Evolutionary conservation across 2,888 invertebrate species (phyloP).

Genomic region (Strigamia transsilvanica): DNA sequence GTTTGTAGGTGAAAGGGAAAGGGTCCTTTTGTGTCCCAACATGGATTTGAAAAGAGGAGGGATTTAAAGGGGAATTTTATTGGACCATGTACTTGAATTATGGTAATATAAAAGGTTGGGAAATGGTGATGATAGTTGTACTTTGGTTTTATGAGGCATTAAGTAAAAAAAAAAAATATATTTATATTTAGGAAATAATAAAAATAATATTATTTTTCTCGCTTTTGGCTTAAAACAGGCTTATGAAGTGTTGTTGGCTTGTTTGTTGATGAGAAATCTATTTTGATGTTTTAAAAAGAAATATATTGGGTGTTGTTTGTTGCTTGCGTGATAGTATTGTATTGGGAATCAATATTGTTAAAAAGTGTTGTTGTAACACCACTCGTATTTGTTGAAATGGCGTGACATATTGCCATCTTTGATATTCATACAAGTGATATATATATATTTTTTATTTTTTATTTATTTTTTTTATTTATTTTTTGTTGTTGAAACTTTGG

Average conservation of each 20-base stretch:
- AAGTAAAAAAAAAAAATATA: not conserved
- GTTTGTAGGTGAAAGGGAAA: conserved; percentile 46
- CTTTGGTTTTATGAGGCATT: not conserved
- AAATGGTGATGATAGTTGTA: not conserved
- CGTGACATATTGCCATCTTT: conserved; percentile 33
- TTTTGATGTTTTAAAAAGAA: conserved; percentile 26
- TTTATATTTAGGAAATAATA: not conserved
- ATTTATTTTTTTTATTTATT: not conserved
- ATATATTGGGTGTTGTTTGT: conserved; percentile 39
- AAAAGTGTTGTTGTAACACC: conserved; percentile 41
- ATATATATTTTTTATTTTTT: not conserved
- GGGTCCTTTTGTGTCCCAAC: not conserved
- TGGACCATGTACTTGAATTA: not conserved
- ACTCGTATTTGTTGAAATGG: conserved; percentile 35
- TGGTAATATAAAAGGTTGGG: not conserved
- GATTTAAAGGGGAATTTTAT: conserved; percentile 17
- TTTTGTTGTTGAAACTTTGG: too few species aligned
- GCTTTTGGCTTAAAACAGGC: not conserved
- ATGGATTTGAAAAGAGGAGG: conserved; percentile 22
- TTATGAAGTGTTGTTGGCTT: not conserved
- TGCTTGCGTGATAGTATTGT: conserved; percentile 47
- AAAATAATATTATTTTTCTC: not conserved
- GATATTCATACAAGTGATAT: conserved; percentile 15
- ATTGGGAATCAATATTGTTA: conserved; percentile 49
- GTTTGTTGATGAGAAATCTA: conserved; percentile 3